These are phyloP conservation scores for Caerostris darwini DNA, from an alignment of 1,140 invertebrate species.

Conservation along the genomic window DNA sequence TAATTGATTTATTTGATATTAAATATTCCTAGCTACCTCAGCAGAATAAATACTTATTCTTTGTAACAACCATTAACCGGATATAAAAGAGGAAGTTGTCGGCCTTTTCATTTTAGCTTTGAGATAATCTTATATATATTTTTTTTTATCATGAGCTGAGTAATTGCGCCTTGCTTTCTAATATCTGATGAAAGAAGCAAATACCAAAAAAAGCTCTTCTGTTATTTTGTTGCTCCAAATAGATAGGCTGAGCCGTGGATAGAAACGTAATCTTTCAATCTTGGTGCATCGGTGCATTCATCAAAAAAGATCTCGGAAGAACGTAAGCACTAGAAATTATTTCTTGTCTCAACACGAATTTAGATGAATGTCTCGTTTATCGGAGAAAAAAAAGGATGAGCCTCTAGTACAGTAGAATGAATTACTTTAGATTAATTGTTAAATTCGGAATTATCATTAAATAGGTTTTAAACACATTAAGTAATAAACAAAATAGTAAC, in stretches of 20 bases:
- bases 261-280: constrained; percentile 38
- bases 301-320: constrained; percentile 1
- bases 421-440: too few species aligned
- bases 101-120: not conserved
- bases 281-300: constrained; percentile 1
- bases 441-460: too few species aligned
- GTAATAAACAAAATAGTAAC: too few species aligned
- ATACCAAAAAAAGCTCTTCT: not conserved
- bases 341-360: not conserved
- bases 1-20: too few species aligned
- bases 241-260: not conserved
- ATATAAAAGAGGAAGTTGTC: not conserved
- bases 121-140: not conserved
- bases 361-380: constrained; percentile 8
- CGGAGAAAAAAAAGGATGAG: not conserved
- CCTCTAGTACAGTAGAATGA: too few species aligned
- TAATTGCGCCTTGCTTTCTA: constrained; percentile 7
- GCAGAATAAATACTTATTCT: too few species aligned
- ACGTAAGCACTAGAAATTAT: not conserved
- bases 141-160: not conserved
- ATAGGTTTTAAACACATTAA: too few species aligned
- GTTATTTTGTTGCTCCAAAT: not conserved
- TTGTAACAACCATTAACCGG: not conserved
- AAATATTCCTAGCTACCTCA: too few species aligned
- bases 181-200: constrained; percentile 21